Percentiles rank a stretch among this genome's conserved stretches.
These are phyloP conservation scores for Diplolepis rosae DNA, from an alignment of 2,888 invertebrate species.

Conservation along the genomic window DNA sequence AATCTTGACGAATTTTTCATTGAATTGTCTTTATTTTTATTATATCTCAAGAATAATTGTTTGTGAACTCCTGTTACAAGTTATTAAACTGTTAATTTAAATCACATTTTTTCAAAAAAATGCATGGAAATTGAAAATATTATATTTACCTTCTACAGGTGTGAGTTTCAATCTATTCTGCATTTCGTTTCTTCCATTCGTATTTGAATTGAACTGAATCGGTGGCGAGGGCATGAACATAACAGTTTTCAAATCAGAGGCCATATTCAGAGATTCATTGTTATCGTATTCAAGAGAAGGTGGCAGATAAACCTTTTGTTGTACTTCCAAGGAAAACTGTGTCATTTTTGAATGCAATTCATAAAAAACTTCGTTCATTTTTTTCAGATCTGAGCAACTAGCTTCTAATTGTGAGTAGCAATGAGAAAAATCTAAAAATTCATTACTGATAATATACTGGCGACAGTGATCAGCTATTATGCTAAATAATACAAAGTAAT, in stretches of 20 bases:
- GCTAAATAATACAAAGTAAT: constrained; percentile 56
- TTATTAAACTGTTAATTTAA: not conserved
- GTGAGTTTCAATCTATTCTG: constrained; percentile 61
- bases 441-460: constrained; percentile 42
- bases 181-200: constrained; percentile 47
- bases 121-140: not conserved
- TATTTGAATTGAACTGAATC: constrained; percentile 57
- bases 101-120: not conserved
- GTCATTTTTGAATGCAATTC: constrained; percentile 44
- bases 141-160: constrained; percentile 65
- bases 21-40: constrained; percentile 42
- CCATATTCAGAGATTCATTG: constrained; percentile 9
- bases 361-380: constrained; percentile 51
- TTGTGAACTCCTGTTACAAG: constrained; percentile 50
- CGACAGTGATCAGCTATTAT: constrained; percentile 50
- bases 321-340: constrained; percentile 35
- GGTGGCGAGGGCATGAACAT: constrained; percentile 63
- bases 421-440: constrained; percentile 51
- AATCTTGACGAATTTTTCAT: constrained; percentile 40
- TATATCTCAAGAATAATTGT: constrained; percentile 57
- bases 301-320: constrained; percentile 26
- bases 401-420: constrained; percentile 57
- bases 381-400: constrained; percentile 56
- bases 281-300: not conserved
- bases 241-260: constrained; percentile 49